Evolutionary conservation across 2,888 invertebrate genomes (phyloP).

Genomic region (Drosophila glabriapex): DNA sequence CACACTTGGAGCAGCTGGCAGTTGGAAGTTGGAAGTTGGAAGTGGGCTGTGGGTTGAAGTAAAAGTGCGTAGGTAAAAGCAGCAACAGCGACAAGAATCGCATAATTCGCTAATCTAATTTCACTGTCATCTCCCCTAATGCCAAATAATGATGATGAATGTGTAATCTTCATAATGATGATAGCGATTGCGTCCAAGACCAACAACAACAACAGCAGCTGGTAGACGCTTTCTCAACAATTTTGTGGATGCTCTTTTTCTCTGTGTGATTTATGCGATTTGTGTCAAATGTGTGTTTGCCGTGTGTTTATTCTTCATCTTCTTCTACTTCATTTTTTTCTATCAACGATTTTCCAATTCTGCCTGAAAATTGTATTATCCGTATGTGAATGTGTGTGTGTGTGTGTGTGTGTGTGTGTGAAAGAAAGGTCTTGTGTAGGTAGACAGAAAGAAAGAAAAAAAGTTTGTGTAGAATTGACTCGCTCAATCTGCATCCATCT

Average conservation of each 20-base stretch:
- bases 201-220: not conserved
- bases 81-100: constrained; percentile 37
- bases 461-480: constrained; percentile 1
- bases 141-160: constrained; percentile 78
- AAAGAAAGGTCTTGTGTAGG: constrained; percentile 47
- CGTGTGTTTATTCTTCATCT: constrained; percentile 18
- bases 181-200: constrained; percentile 19
- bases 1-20: not conserved
- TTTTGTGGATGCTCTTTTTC: constrained; percentile 15
- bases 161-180: constrained; percentile 63
- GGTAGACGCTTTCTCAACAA: constrained; percentile 38
- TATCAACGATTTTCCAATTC: constrained; percentile 53
- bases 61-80: constrained; percentile 78
- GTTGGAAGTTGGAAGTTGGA: not conserved
- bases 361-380: constrained; percentile 45
- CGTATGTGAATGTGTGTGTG: not conserved
- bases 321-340: constrained; percentile 17
- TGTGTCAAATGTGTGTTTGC: constrained; percentile 42
- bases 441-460: constrained; percentile 20
- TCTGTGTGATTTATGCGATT: constrained; percentile 67
- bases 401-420: not conserved
- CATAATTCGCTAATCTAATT: constrained; percentile 32
- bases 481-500: not conserved
- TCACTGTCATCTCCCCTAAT: constrained; percentile 32
- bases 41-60: constrained; percentile 21